Conservation (phyloP, 2,888 invertebrate genomes). For the Drosophila paramelanica region DNA sequence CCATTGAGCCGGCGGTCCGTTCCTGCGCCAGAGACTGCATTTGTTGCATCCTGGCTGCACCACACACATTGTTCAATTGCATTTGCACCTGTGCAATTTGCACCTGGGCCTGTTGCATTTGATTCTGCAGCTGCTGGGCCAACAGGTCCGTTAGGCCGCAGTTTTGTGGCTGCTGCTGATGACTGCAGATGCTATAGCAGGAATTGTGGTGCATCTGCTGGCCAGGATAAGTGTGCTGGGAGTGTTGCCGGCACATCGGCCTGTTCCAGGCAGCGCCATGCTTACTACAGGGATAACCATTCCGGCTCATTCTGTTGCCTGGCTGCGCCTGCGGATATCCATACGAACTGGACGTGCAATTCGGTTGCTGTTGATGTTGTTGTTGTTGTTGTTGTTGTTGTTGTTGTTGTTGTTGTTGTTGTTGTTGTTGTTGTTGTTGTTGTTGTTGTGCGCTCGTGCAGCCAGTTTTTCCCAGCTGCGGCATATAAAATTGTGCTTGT, state of each 20-base stretch:
- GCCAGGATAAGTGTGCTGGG: not conserved
- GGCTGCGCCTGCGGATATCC: not conserved
- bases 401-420: too few species aligned
- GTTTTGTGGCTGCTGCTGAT: not conserved
- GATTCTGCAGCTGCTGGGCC: constrained; percentile 58
- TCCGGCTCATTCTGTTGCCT: not conserved
- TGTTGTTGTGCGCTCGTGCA: constrained; percentile 1
- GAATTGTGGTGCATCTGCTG: not conserved
- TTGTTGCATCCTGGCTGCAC: constrained; percentile 2
- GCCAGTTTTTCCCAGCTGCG: not conserved
- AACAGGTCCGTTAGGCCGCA: constrained; percentile 49
- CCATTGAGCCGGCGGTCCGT: too few species aligned
- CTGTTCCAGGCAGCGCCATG: not conserved
- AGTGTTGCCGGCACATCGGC: not conserved
- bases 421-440: not conserved
- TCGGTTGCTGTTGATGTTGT: not conserved
- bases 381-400: too few species aligned
- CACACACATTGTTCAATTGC: constrained; percentile 45
- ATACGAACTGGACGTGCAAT: not conserved
- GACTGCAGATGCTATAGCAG: not conserved
- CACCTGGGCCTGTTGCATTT: constrained; percentile 61
- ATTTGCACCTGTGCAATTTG: constrained; percentile 62
- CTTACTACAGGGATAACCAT: not conserved
- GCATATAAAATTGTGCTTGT: not conserved
- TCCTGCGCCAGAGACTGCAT: not conserved